Percentiles rank a stretch among this genome's conserved stretches.
These are phyloP conservation scores for Eospalax fontanierii DNA, from an alignment of 2,797 vertebrate genomes.

Conservation along the genomic window DNA sequence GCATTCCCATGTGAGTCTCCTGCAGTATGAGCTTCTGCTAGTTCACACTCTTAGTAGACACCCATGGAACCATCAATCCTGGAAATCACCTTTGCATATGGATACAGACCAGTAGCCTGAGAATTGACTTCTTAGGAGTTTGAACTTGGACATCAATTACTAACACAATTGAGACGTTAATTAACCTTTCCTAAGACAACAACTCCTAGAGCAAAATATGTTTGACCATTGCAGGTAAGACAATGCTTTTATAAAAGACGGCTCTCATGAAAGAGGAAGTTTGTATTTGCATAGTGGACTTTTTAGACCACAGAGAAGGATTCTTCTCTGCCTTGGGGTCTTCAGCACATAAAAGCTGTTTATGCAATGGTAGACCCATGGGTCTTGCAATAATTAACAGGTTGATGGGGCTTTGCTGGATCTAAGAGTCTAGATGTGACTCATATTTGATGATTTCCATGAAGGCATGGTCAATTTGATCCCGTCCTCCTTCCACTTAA, in stretches of 20 bases:
- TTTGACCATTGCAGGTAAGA: background rate
- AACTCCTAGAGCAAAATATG: background rate
- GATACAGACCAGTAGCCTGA: background rate
- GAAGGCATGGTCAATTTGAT: background rate
- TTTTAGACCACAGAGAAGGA: background rate
- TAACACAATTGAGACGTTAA: background rate
- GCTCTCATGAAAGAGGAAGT: background rate
- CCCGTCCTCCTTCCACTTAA: background rate
- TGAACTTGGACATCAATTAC: background rate
- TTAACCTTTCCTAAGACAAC: background rate
- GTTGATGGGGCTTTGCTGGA: background rate
- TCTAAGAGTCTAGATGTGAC: background rate
- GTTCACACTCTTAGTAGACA: too few species aligned
- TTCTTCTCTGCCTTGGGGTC: background rate
- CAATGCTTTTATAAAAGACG: background rate
- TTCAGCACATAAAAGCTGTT: background rate
- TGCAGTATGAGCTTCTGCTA: accelerated
- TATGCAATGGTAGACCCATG: background rate
- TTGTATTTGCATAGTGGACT: background rate
- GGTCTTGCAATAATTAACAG: accelerated
- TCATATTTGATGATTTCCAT: background rate
- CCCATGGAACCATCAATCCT: background rate
- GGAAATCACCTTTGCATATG: background rate
- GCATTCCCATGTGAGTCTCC: background rate
- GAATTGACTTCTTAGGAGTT: background rate